Percentiles rank a stretch among this genome's conserved stretches.
These are phyloP conservation scores for Margarornis squamiger DNA, from an alignment of 2,797 vertebrate genomes.

Conservation along the genomic window DNA sequence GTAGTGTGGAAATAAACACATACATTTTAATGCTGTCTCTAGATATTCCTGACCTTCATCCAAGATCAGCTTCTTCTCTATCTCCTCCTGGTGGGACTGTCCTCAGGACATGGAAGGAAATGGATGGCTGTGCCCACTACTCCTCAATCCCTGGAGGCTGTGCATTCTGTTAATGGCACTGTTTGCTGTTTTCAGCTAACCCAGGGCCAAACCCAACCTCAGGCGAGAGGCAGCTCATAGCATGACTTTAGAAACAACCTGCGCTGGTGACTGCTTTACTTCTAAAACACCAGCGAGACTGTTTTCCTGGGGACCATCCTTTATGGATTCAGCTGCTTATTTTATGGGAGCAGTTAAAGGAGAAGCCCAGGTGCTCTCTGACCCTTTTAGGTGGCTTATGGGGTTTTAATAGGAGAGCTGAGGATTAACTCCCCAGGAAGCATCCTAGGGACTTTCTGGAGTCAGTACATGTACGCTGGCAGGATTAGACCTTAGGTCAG, in stretches of 20 bases:
- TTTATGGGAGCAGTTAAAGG: constrained; percentile 53
- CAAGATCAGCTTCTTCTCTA: not conserved
- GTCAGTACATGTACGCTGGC: not conserved
- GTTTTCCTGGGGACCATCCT: not conserved
- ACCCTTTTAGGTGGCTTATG: constrained; percentile 54
- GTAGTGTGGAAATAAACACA: not conserved
- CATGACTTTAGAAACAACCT: not conserved
- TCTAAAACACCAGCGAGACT: not conserved
- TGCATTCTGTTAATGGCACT: not conserved
- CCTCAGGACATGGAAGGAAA: not conserved
- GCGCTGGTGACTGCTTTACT: not conserved
- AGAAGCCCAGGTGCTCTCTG: constrained; percentile 26
- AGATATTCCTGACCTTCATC: not conserved
- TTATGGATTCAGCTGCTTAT: not conserved
- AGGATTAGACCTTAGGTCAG: constrained; percentile 43
- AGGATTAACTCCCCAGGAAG: constrained; percentile 41
- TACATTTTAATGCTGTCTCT: not conserved
- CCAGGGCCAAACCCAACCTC: not conserved
- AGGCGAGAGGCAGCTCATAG: not conserved
- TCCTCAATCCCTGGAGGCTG: not conserved
- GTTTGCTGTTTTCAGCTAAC: not conserved
- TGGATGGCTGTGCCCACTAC: not conserved
- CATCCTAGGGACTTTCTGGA: not conserved
- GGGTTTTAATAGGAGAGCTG: constrained; percentile 58
- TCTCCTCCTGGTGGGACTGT: not conserved